Base-by-base conservation (phyloP, 2,113 vertebrate species). In the Apodemus speciosus region DNA sequence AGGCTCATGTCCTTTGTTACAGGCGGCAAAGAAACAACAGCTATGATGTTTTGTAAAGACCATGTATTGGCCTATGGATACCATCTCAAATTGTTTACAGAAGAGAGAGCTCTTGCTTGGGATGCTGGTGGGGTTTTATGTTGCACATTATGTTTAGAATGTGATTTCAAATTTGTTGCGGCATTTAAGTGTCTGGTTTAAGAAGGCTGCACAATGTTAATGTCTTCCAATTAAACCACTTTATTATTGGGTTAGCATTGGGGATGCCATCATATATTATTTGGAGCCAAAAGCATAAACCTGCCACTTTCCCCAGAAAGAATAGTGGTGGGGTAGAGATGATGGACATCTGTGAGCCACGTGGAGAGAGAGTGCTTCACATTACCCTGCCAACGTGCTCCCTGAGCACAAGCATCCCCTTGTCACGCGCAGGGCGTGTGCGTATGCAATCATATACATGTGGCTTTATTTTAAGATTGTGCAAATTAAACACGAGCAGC, bases 211-310 rank as follows among this genome's bases (percentile, higher is more conserved):
- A 6, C 35, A 20, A 14, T 23, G 18, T 64, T 93, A 40, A 53
- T 56, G 53, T 27, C 80, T 89, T 51, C 60, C 30, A 84, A n/a
- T 91, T 92, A 92, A 96, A 73, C 27, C 38, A 35, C 38, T 64
- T 88, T 84, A 92, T 73, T 86, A 79, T 68, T 60, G 64, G 77
- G n/a, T 64, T 69, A 49, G 32, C 40, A 43, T 62, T 72, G 68
- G 46, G 62, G 46, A 88, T 58, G 58, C 6, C 18, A 6, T 66
- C 46, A 40, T 38, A 68, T 38, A 79, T 38, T 68, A 89, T 56
- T 64, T 80, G 30, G 14, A 89, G 58, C 49, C 85, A 9, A 73
- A 60, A 53, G 60, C 68, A 60, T 91, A 92, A 91, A 94, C 46
- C 73, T 4, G 11, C 51, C 38, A 66, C 16, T 53, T 35, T 60